Percentiles rank a stretch among this genome's conserved stretches.
Evolutionary conservation across 2,888 invertebrate species (phyloP).

Genomic region (Tetranychus piercei): DNA sequence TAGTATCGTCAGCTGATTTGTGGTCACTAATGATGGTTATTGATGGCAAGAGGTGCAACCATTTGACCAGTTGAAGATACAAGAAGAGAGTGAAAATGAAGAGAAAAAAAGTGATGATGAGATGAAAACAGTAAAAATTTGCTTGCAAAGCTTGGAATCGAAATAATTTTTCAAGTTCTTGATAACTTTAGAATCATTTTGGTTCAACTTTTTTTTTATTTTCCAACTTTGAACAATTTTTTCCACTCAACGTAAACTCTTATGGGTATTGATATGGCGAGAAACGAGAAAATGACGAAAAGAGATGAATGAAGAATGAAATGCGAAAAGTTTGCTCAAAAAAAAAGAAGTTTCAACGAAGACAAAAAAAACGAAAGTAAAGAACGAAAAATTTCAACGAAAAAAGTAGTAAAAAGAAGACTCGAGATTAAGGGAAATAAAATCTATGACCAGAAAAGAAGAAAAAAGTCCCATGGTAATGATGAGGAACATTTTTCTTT

Average conservation of each 20-base stretch:
- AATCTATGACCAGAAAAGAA: neutral
- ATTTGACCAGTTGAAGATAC: neutral
- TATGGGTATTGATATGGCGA: no score
- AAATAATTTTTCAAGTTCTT: no score
- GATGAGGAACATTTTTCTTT: constrained; percentile 4
- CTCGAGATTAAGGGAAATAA: neutral
- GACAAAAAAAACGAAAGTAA: neutral
- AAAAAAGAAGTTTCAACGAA: no score
- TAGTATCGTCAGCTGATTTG: constrained; percentile 18
- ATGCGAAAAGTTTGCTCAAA: no score
- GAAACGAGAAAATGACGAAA: no score
- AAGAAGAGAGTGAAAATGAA: neutral
- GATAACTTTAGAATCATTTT: no score
- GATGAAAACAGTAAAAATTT: neutral
- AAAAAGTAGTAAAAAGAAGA: neutral
- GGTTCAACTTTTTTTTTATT: neutral
- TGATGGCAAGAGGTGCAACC: neutral
- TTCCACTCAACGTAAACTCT: neutral
- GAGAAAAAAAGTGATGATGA: neutral
- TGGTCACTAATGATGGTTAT: constrained; percentile 16
- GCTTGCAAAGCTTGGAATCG: no score
- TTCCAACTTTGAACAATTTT: neutral
- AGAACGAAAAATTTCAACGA: neutral
- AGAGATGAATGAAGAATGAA: no score
- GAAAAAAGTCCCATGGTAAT: neutral